These are phyloP conservation scores for Cecidostiba fungosa DNA, from an alignment of 2,888 invertebrate species.

Conservation along the genomic window DNA sequence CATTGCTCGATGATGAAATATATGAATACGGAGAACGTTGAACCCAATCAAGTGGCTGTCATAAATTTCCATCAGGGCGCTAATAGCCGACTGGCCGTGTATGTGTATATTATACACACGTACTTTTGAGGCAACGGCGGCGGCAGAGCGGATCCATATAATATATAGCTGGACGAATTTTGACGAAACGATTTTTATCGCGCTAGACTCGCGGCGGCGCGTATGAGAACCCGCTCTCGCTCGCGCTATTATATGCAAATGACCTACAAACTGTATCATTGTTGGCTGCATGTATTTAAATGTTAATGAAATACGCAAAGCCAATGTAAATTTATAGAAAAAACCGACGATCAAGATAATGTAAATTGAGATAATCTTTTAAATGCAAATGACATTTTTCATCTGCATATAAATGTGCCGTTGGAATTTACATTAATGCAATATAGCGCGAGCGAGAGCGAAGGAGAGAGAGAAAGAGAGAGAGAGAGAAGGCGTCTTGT, in stretches of 20 bases:
- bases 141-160: background rate
- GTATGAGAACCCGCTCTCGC: constrained; percentile 28
- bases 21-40: constrained; percentile 77
- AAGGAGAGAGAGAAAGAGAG: constrained; percentile 63
- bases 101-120: background rate
- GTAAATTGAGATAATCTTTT: constrained; percentile 66
- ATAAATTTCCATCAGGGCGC: constrained; percentile 79
- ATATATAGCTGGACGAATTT: constrained; percentile 49
- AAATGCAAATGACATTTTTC: constrained; percentile 66
- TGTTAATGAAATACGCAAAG: constrained; percentile 64
- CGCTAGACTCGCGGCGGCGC: background rate
- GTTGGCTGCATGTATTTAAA: constrained; percentile 63
- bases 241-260: constrained; percentile 64
- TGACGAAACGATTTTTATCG: constrained; percentile 61
- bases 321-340: constrained; percentile 66
- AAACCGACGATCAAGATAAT: constrained; percentile 64
- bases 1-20: constrained; percentile 73
- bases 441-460: constrained; percentile 56
- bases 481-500: constrained; percentile 17
- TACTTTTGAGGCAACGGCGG: background rate
- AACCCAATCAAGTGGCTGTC: constrained; percentile 79
- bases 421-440: constrained; percentile 65
- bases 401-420: constrained; percentile 65
- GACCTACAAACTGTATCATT: constrained; percentile 62
- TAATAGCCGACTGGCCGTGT: constrained; percentile 73